A percentile compares a stretch with the other conserved stretches of the same genome.
Conservation (phyloP, 2,113 vertebrate species). For the Camelus bactrianus region DNA sequence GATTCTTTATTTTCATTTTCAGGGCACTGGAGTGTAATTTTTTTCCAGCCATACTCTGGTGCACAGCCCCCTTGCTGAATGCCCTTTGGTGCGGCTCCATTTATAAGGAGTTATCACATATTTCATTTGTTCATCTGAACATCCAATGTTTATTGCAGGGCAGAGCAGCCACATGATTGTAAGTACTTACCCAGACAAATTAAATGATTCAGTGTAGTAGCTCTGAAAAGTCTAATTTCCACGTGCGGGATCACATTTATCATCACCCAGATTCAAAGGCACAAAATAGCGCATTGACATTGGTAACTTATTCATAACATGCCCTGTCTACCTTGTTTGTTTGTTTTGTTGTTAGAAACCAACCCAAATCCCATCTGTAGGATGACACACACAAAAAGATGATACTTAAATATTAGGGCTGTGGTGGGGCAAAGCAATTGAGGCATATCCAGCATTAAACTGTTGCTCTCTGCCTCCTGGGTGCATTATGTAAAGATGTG, state of each 20-base stretch:
- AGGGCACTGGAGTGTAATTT: neutral
- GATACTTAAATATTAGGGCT: slow-evolving; percentile 61
- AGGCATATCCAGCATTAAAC: neutral
- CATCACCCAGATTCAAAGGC: slow-evolving; percentile 72
- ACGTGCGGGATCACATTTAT: slow-evolving; percentile 75
- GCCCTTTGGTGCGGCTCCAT: slow-evolving; percentile 7
- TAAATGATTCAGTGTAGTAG: slow-evolving; percentile 79
- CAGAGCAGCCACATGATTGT: slow-evolving; percentile 47
- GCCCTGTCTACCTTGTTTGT: slow-evolving; percentile 65
- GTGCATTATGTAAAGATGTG: neutral
- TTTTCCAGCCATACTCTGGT: neutral
- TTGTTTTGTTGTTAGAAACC: slow-evolving; percentile 75
- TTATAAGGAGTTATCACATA: slow-evolving; percentile 60
- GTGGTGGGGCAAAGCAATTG: neutral
- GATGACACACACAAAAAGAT: slow-evolving; percentile 26
- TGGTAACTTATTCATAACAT: slow-evolving; percentile 63
- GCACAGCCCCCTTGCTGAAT: neutral
- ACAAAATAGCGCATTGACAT: slow-evolving; percentile 71
- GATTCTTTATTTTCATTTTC: neutral
- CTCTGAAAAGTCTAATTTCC: slow-evolving; percentile 81
- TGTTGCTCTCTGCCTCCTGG: slow-evolving; percentile 20
- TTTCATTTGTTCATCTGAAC: slow-evolving; percentile 82
- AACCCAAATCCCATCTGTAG: slow-evolving; percentile 44
- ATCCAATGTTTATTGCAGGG: slow-evolving; percentile 70
- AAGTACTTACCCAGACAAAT: slow-evolving; percentile 82